Conservation (phyloP, 2,888 invertebrate species). For the Tiliacea aurago region DNA sequence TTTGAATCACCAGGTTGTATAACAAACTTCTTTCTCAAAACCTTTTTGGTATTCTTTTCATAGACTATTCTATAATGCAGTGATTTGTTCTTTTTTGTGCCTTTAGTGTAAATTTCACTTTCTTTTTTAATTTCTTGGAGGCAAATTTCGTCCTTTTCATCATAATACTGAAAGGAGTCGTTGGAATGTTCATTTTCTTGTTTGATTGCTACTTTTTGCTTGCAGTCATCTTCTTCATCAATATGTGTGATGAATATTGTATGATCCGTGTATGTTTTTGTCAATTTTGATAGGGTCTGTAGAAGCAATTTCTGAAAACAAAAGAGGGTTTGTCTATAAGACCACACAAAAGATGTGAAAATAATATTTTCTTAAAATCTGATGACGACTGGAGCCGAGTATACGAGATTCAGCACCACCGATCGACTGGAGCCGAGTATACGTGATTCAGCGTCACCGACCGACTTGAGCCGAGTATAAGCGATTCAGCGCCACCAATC, state of each 20-base stretch:
- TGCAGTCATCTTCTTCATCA: constrained; percentile 20
- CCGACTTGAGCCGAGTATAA: no score
- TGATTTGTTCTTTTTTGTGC: constrained; percentile 20
- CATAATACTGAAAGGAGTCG: constrained; percentile 24
- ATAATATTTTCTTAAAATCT: no score
- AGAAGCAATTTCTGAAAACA: constrained; percentile 40
- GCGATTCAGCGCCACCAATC: no score
- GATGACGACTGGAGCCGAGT: background rate
- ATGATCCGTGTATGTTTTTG: constrained; percentile 29
- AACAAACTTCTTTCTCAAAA: constrained; percentile 46
- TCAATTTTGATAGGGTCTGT: constrained; percentile 44
- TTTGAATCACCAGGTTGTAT: constrained; percentile 26
- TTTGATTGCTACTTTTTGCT: constrained; percentile 41
- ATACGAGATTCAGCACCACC: background rate
- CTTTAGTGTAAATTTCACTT: constrained; percentile 7
- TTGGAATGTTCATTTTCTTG: constrained; percentile 37
- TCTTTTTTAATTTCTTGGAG: constrained; percentile 53
- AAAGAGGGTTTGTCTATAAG: background rate
- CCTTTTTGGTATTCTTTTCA: constrained; percentile 43
- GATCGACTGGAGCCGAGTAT: no score
- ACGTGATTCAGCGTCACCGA: no score
- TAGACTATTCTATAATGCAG: constrained; percentile 49
- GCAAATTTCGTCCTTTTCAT: background rate
- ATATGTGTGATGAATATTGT: constrained; percentile 33
- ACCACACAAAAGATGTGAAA: background rate